Base-by-base conservation (phyloP, 1,140 invertebrate species). In the Heliothis virescens region DNA sequence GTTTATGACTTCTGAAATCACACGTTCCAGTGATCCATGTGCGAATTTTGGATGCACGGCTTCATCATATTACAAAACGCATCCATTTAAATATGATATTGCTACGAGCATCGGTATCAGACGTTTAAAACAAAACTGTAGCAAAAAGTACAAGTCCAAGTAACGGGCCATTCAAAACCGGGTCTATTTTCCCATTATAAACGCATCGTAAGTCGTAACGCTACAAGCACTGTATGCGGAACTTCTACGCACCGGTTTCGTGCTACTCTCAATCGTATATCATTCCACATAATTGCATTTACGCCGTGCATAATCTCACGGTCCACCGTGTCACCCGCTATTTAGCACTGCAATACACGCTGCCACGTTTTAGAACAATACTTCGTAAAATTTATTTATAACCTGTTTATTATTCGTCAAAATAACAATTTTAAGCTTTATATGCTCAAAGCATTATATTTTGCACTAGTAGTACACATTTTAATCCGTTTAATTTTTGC, bases 101-200 rank as follows among this genome's bases (percentile, higher is more conserved):
- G 0, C 9, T 41, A 41, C n/a, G 15, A 16, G 41, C 34, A 47
- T n/a, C 62, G 29, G 62, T 47, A 65, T 29, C n/a, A 16, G 41
- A n/a, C 9, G 76, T 67, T 82, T 67, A 72, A 67, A 13, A 82
- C 73, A 82, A 82, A 84, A 86, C 77, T 59, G 12, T 79, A 62
- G 21, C n/a, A 72, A 79, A 79, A 60, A 63, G 52, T 71, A 48
- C 69, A 15, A 34, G 69, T 63, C 60, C 50, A 57, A 41, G n/a
- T 63, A 69, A 72, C 79, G 71, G 59, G 47, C 34, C 34, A 71
- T 65, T 80, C 59, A 62, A 53, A 79, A 79, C 77, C 62, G 81
- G 84, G 83, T 85, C 84, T 87, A 90, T 88, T 88, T 87, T 82
- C 74, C 83, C 80, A 79, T 79, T 81, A 76, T 67, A 71, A 79